Conservation (phyloP, 1,140 invertebrate species). For the Teleopsis dalmanni region DNA sequence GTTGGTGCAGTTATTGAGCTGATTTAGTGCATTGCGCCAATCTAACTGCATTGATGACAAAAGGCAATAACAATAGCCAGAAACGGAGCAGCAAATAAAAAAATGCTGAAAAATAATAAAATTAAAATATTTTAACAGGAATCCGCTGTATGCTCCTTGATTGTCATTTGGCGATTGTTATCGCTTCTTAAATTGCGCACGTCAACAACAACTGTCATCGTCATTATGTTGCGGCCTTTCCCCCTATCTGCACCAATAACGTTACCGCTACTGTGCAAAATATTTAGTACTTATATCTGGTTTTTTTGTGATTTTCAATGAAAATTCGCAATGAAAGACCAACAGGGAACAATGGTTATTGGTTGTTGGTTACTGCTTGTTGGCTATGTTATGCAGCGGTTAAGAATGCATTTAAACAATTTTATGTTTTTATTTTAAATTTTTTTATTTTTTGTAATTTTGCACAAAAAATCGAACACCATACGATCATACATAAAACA, state of each 20-base stretch:
- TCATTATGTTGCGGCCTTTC: constrained; percentile 20
- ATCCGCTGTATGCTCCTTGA: constrained; percentile 12
- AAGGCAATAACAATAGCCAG: no score
- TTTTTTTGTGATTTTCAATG: not conserved
- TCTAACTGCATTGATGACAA: no score
- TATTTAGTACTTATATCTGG: not conserved
- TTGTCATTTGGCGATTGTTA: constrained; percentile 17
- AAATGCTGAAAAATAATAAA: no score
- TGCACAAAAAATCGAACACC: no score
- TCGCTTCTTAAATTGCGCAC: constrained; percentile 20
- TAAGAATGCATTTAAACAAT: not conserved
- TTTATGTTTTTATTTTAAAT: not conserved
- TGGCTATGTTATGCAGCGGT: not conserved
- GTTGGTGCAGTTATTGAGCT: no score
- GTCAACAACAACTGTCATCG: constrained; percentile 20
- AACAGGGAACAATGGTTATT: not conserved
- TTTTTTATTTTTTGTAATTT: not conserved
- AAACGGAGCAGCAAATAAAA: no score
- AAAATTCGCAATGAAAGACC: not conserved
- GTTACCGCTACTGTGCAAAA: not conserved
- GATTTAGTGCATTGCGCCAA: no score
- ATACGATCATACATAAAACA: constrained; percentile 7
- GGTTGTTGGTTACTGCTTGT: not conserved
- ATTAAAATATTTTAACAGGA: no score
- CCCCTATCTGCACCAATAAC: constrained; percentile 4